Evolutionary conservation across 2,113 vertebrate genomes (phyloP), one percentile per base, ranked within the genome.

Genomic region (Pelmatolapia mariae): DNA sequence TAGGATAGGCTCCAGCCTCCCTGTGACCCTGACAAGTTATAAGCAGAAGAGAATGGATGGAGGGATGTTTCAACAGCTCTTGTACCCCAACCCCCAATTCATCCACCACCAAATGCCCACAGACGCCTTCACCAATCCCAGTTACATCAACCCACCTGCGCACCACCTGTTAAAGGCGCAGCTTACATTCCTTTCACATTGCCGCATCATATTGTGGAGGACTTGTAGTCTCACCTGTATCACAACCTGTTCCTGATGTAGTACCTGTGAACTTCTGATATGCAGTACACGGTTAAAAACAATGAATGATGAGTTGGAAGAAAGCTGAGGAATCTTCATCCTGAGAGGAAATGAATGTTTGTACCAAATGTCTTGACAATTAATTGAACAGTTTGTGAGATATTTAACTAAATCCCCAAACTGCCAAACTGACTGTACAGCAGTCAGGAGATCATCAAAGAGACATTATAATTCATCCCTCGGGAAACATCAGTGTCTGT

Each of bases 81-180:
- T 68, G 0, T 1, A 40, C 5, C 36, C 33, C 13, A 4, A 2
- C 18, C 36, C 1, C 68, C 0, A 22, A 45, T 73, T 1, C 68
- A 45, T 45, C 68, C 24, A 45, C 68, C 68, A 45, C 68, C 40
- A 47, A 73, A 45, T 26, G 12, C 38, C 40, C 22, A 45, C 22
- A 45, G 10, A 47, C 15, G 2, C 6, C 24, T 26, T 76, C 40
- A 73, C 22, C 40, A 29, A 29, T 47, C 68, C 68, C 68, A 47
- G 68, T 73, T 73, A 43, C 66, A 73, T 45, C 8, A 16, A 45
- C 8, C n/a, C 38, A 73, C 38, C 22, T 43, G n/a, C 0, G 5
- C 8, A 71, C 66, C 36, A 68, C 33, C 19, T 68, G 33, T 7
- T 68, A 68, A 68, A 68, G 63, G 33, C 16, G 66, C 66, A 43